Evolutionary conservation across 2,113 vertebrate genomes (phyloP).

Genomic region (Rafetus swinhoei): DNA sequence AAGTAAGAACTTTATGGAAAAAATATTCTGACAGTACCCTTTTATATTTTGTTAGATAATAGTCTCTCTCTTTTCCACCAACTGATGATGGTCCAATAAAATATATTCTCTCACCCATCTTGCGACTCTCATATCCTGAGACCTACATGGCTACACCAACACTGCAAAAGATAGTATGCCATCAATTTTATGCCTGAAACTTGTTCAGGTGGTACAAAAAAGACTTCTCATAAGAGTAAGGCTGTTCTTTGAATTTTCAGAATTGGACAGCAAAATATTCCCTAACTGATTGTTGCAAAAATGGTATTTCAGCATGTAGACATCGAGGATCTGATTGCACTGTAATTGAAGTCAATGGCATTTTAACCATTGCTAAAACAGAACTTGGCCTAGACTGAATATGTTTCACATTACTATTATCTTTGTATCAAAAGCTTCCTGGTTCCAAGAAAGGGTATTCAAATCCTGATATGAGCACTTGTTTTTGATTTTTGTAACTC

Average conservation of each 20-base stretch:
- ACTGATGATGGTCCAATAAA: no score
- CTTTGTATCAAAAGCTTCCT: neutral
- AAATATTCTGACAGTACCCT: no score
- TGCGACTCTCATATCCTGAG: no score
- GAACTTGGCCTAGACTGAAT: neutral
- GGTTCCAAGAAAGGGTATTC: neutral
- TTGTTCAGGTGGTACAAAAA: no score
- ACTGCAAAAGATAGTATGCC: no score
- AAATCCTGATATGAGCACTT: neutral
- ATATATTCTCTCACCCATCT: no score
- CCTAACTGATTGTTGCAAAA: neutral
- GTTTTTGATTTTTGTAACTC: neutral
- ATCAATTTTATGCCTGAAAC: no score
- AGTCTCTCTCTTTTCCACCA: no score
- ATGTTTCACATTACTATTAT: neutral
- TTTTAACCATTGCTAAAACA: neutral
- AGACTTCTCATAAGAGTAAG: neutral
- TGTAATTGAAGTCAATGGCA: neutral
- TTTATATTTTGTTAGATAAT: no score
- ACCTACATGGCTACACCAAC: no score
- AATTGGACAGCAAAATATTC: neutral
- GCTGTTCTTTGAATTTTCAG: constrained; percentile 8
- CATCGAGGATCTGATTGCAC: neutral
- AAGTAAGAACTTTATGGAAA: no score
- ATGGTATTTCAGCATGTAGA: neutral